Base-by-base conservation (phyloP, 1,140 invertebrate species). In the Drosophila insularis region DNA sequence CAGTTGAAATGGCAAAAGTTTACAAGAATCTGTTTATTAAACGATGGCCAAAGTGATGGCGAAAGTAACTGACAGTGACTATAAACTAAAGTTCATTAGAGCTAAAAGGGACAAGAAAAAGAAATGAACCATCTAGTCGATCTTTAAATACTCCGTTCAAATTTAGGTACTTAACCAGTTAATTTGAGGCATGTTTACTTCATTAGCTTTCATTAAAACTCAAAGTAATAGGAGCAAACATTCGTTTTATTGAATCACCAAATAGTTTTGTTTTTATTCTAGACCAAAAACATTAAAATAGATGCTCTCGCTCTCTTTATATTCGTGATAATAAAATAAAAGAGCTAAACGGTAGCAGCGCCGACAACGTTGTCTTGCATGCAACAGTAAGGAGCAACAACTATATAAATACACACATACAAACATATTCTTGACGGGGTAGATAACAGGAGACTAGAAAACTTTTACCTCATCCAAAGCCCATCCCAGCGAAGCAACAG, bases 21-120 rank as follows among this genome's bases (percentile, higher is more conserved):
- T 70, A 58, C 23, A 68, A 31, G 64, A 69, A 40, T 68, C 65
- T 69, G 65, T 71, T 63, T 79, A 72, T 70, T 64, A 27, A 21
- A 50, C 43, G 43, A 53, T 17, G 35, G 11, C n/a, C n/a, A n/a
- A n/a, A n/a, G 13, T 21, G 21, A 35, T n/a, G 31, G 21, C 61
- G 39, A 27, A 50, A 19, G 43, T 21, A 31, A 56, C 14, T 13
- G 39, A 23, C 23, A 11, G 35, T 63, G 58, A 53, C n/a, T 54
- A 64, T 71, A 69, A 76, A 71, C 61, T 74, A 68, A 82, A 82
- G 72, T 87, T 87, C 73, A 77, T 87, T 82, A 89, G 65, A 82
- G 80, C 43, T 74, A 71, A 65, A 74, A 73, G 66, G 27, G 27
- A 5, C 19, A 43, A 53, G 53, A 27, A 58, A 35, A 35, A 53